Percentiles rank a stretch among this genome's conserved stretches.
phyloP scores from a whole-genome alignment of 2,888 invertebrate species.

The Clusia tigrina region DNA sequence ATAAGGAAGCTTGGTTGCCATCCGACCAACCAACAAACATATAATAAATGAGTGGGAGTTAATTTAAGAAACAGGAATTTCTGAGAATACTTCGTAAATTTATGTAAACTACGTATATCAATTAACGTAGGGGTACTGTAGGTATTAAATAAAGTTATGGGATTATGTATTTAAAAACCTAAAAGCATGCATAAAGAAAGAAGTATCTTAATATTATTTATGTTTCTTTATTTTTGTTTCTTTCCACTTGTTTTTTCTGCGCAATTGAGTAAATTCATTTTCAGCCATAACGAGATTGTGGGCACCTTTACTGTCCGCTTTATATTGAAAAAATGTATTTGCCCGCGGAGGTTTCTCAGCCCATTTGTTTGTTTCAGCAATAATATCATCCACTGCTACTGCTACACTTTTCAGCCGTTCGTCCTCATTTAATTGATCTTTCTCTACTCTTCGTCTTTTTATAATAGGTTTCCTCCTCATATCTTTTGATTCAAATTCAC shows the following conservation, averaged over 20 bases:
- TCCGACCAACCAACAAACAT: conserved; percentile 1
- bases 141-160: not conserved
- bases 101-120: too few species aligned
- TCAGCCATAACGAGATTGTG: conserved; percentile 38
- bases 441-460: conserved; percentile 38
- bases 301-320: conserved; percentile 31
- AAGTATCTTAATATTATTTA: conserved; percentile 28
- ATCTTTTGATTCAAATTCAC: conserved; percentile 41
- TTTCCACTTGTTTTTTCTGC: conserved; percentile 52
- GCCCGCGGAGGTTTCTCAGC: conserved; percentile 36
- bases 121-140: too few species aligned
- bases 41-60: not conserved
- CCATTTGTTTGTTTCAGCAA: conserved; percentile 43
- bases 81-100: too few species aligned
- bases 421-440: conserved; percentile 23
- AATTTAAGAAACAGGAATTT: not conserved
- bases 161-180: not conserved
- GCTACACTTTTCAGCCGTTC: conserved; percentile 31
- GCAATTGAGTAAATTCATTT: conserved; percentile 49
- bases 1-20: conserved; percentile 34
- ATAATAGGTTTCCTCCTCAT: conserved; percentile 44
- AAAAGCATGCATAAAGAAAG: too few species aligned
- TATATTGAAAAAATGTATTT: conserved; percentile 46
- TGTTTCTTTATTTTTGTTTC: conserved; percentile 47
- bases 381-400: conserved; percentile 42